A percentile compares a stretch with the other conserved stretches of the same genome.
These are phyloP conservation scores for Maconellicoccus hirsutus DNA, from an alignment of 1,140 invertebrate species.

Conservation along the genomic window DNA sequence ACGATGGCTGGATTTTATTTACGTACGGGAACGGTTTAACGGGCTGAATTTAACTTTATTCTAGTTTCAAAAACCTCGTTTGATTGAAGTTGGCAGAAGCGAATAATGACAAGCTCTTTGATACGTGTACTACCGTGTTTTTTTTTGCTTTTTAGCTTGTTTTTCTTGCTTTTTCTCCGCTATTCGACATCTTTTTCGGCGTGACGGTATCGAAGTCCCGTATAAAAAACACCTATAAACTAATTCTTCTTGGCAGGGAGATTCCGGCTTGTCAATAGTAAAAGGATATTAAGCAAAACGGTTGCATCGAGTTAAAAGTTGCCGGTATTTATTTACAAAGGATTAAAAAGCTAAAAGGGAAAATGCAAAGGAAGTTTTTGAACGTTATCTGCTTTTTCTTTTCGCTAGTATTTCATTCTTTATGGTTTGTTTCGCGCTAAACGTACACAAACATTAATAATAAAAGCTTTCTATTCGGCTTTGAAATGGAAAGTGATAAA, in stretches of 20 bases:
- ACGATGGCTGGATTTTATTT: not conserved
- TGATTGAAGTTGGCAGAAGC: not conserved
- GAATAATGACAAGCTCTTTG: not conserved
- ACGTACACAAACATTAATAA: constrained; percentile 9
- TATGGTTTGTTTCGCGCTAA: constrained; percentile 4
- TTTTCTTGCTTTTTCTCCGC: not conserved
- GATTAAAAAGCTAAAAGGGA: not conserved
- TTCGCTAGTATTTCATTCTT: constrained; percentile 2
- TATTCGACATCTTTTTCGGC: no score
- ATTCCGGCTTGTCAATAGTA: not conserved
- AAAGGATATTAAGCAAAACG: constrained; percentile 1
- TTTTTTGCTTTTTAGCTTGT: not conserved
- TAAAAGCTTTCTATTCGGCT: constrained; percentile 8
- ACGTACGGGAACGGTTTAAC: not conserved
- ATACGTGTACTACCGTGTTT: not conserved
- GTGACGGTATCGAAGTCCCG: not conserved
- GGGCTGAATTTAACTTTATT: not conserved
- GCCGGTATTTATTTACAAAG: constrained; percentile 3
- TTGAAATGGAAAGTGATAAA: constrained; percentile 9
- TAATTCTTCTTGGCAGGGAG: not conserved
- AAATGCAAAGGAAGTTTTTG: not conserved
- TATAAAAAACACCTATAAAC: not conserved
- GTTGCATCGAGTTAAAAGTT: not conserved
- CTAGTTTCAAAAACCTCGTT: not conserved
- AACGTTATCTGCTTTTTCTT: constrained; percentile 1